Evolutionary conservation across 1,140 invertebrate species (phyloP).

Genomic region (Amyelois transitella): DNA sequence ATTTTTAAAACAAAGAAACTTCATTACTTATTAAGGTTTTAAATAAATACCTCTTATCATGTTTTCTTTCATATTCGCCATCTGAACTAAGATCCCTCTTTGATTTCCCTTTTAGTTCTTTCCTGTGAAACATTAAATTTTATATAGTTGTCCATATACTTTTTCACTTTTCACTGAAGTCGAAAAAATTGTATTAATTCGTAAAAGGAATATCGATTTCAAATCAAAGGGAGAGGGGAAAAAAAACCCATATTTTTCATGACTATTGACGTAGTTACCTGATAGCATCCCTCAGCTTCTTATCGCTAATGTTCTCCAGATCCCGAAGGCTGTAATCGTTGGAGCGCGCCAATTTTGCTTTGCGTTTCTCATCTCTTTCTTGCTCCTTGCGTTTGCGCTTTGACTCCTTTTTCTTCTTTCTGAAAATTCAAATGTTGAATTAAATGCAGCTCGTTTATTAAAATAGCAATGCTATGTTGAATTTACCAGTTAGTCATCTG

Average conservation of each 20-base stretch:
- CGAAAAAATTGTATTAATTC: too few species aligned
- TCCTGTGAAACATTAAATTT: conserved; percentile 43
- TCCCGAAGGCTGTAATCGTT: conserved; percentile 72
- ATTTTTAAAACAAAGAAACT: not conserved
- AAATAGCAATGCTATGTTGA: too few species aligned
- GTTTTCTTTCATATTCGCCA: conserved; percentile 77
- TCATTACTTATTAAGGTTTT: too few species aligned
- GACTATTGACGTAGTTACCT: conserved; percentile 68
- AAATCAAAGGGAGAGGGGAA: too few species aligned
- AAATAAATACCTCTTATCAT: conserved; percentile 71
- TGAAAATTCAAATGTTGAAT: conserved; percentile 26
- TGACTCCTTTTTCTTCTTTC: conserved; percentile 81
- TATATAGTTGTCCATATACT: too few species aligned
- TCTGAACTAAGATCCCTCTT: conserved; percentile 74
- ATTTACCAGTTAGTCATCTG: too few species aligned
- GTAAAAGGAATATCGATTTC: not conserved
- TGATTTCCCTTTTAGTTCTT: conserved; percentile 71
- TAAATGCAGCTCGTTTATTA: too few species aligned
- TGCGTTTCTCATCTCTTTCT: conserved; percentile 68
- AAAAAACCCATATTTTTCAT: not conserved
- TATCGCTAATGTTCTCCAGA: conserved; percentile 77
- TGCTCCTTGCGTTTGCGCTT: conserved; percentile 79
- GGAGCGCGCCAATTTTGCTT: conserved; percentile 62
- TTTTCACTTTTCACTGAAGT: too few species aligned
- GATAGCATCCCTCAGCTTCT: conserved; percentile 79